Percentiles rank a stretch among this genome's conserved stretches.
These are phyloP conservation scores for Pectinophora gossypiella DNA, from an alignment of 1,140 invertebrate species.

Conservation along the genomic window DNA sequence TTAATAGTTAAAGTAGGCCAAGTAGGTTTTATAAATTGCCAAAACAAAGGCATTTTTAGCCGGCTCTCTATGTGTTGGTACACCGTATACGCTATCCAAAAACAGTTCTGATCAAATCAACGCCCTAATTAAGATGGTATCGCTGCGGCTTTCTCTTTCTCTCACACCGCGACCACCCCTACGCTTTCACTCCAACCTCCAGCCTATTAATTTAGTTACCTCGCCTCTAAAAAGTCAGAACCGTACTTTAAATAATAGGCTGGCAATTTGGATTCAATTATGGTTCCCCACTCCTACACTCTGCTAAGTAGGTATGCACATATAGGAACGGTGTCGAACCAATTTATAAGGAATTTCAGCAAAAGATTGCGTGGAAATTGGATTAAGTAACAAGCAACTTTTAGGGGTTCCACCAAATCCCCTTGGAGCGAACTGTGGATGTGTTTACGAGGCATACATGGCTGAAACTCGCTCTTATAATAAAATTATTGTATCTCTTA, in stretches of 20 bases:
- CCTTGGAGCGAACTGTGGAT: constrained; percentile 9
- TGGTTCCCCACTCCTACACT: background rate
- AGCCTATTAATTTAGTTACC: background rate
- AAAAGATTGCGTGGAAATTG: constrained; percentile 37
- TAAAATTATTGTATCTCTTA: too few species aligned
- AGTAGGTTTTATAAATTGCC: too few species aligned
- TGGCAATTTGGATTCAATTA: background rate
- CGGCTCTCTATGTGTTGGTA: too few species aligned
- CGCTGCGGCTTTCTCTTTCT: background rate
- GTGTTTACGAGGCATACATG: too few species aligned
- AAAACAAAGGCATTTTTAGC: too few species aligned
- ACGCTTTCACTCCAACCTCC: background rate
- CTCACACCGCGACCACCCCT: background rate
- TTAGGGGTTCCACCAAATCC: constrained; percentile 37
- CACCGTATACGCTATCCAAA: background rate
- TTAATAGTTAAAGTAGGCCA: too few species aligned
- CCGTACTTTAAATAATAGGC: background rate
- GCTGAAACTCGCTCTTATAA: too few species aligned
- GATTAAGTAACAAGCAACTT: constrained; percentile 35
- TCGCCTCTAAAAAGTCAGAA: background rate
- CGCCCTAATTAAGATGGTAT: background rate
- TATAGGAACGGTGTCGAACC: constrained; percentile 1
- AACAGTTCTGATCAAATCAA: background rate
- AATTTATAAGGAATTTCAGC: constrained; percentile 20
- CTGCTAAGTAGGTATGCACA: background rate